phyloP scores from a whole-genome alignment of 2,888 invertebrate species.

The Hipparchia semele region DNA sequence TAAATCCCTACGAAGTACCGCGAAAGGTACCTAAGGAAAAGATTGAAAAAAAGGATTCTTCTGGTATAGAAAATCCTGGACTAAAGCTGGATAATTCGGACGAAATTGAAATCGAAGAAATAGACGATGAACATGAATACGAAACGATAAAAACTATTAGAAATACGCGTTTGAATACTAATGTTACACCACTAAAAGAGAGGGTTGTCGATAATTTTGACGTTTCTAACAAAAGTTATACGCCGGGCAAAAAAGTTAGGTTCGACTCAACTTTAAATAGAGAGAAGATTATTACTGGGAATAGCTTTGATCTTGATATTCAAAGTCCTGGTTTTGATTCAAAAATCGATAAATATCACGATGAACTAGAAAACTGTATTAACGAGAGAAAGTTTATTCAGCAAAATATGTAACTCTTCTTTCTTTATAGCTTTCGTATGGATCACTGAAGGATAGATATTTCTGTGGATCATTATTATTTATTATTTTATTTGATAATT shows the following conservation, averaged over 20 bases:
- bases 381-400: constrained; percentile 76
- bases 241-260: constrained; percentile 74
- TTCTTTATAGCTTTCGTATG: background rate
- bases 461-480: background rate
- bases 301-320: constrained; percentile 73
- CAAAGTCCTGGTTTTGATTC: constrained; percentile 75
- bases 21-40: constrained; percentile 66
- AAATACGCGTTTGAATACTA: constrained; percentile 72
- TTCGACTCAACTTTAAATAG: constrained; percentile 77
- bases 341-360: constrained; percentile 77
- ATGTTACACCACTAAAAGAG: constrained; percentile 71
- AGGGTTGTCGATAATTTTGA: constrained; percentile 57
- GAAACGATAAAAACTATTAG: constrained; percentile 73
- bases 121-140: constrained; percentile 70
- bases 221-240: constrained; percentile 59
- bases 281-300: constrained; percentile 76
- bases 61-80: constrained; percentile 75
- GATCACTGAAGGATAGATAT: background rate
- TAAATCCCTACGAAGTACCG: constrained; percentile 78
- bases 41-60: constrained; percentile 52
- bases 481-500: too few species aligned
- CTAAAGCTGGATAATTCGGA: constrained; percentile 74
- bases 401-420: constrained; percentile 66
- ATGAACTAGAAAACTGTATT: constrained; percentile 78
- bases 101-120: constrained; percentile 73